These are phyloP conservation scores for Tetragonula carbonaria DNA, from an alignment of 2,888 invertebrate species.

Conservation along the genomic window DNA sequence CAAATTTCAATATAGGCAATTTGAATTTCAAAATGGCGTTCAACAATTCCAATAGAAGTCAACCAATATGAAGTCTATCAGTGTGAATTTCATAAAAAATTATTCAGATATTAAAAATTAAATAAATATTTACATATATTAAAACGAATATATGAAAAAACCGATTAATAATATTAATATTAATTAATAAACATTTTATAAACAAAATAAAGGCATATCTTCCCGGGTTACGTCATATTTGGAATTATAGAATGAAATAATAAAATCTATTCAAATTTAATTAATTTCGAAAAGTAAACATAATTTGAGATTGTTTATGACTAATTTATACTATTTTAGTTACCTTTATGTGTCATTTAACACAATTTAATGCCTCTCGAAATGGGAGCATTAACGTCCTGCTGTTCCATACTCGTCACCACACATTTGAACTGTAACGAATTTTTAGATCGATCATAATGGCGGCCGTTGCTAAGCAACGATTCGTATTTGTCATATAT, in stretches of 20 bases:
- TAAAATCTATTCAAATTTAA: neutral
- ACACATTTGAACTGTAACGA: neutral
- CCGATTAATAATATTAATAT: neutral
- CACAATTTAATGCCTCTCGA: neutral
- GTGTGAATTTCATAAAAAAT: neutral
- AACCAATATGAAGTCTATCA: too few species aligned
- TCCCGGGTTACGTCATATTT: neutral
- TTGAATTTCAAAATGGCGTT: neutral
- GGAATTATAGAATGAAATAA: neutral
- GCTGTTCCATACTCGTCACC: neutral
- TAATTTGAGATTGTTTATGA: neutral
- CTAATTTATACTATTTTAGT: neutral
- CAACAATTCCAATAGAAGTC: neutral
- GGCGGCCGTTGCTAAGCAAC: neutral
- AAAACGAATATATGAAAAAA: neutral
- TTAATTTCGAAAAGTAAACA: neutral
- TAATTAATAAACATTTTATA: too few species aligned
- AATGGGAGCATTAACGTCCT: too few species aligned
- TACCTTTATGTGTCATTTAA: neutral
- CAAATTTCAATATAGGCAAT: neutral
- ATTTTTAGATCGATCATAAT: neutral
- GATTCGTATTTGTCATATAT: neutral
- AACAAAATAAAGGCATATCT: too few species aligned
- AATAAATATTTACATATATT: neutral
- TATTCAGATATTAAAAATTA: neutral